Evolutionary conservation across 2,888 invertebrate species (phyloP), one percentile per base, ranked within the genome.

Genomic region (Eupithecia inturbata): DNA sequence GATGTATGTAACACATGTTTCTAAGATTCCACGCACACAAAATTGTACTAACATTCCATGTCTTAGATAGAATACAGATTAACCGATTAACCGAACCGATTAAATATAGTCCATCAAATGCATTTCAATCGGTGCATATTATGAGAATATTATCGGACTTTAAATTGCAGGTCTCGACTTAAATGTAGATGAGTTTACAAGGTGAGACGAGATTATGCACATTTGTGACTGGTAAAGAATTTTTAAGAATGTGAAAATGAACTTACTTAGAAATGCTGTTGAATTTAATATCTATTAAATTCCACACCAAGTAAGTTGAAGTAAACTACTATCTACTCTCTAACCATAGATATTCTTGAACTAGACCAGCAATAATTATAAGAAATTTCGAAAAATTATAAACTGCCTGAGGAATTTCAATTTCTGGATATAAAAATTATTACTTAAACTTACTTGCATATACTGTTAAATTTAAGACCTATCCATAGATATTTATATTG

Each of bases 81-180:
- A 10, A 28, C 16, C 41, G 19, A 45, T 28, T 60, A 60, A 62
- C 26, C 12, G 57, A 9, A 31, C 28, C 62, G 31, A 62, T 62
- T 31, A 31, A 62, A 31, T 19, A 19, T 19, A 31, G 31, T 62
- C 2, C 28, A 31, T 62, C 28, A 62, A 62, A 62, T 31, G 62
- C 62, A 31, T 62, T 62, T 57, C 26, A 57, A 62, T 31, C 19
- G 22, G 16, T 28, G 28, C 28, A 14, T 2, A 28, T 60, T 28
- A 31, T 19, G 19, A 19, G 9, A 62, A 62, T 62, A 31, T 62
- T 62, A 31, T 62, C 1, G 62, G 19, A 62, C 31, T 31, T 62
- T 31, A 16, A 31, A 31, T 31, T 62, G 62, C 62, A 57, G 57
- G 57, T 57, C 53, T 53, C 57, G 57, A 57, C 57, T 14, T 57